Base-by-base conservation (phyloP, 2,113 vertebrate genomes). In the Semicossyphus pulcher region DNA sequence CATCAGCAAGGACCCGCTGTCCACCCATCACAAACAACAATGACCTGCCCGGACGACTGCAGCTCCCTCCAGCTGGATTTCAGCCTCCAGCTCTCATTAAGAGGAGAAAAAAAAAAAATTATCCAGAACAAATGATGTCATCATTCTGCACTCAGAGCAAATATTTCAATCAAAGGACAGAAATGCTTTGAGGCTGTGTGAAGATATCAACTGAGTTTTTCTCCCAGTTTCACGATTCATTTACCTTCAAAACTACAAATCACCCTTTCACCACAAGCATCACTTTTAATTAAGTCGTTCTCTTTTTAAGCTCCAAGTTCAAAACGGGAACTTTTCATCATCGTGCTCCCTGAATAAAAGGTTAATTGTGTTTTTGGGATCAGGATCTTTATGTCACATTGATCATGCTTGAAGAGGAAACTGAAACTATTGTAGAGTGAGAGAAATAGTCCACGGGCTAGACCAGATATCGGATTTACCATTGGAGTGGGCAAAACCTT, bases 21-120 rank as follows among this genome's bases (percentile, higher is more conserved):
- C 84, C 78, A 57, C 75, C 70, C 86, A 64, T 89, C 87, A 89
- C 32, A 8, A 84, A 83, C 84, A 34, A 91, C 84, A 88, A 81
- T 78, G 76, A 68, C 63, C 36, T 15, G 31, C 31, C 12, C 25
- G 41, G 59, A 84, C 80, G 68, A 72, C 73, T 78, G 47, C 63
- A 3, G 58, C 36, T 78, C 44, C 25, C 51, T 44, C 0, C 10
- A 39, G 39, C 53, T 64, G 67, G 11, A 14, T 53, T 44, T 65
- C 56, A 44, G 29, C n/a, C 58, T 75, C 20, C 41, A 36, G 75
- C 12, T 10, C 48, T 80, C 57, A 63, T 79, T 84, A 11, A 16
- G 63, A 57, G 58, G 26, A 21, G 54, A n/a, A 28, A 71, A 74
- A 51, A 70, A 63, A 78, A 74, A 16, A 0, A 45, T 67, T 67